Conservation (phyloP, 53 echinoderm and acorn worm genomes). For the Paracentrotus lividus region DNA sequence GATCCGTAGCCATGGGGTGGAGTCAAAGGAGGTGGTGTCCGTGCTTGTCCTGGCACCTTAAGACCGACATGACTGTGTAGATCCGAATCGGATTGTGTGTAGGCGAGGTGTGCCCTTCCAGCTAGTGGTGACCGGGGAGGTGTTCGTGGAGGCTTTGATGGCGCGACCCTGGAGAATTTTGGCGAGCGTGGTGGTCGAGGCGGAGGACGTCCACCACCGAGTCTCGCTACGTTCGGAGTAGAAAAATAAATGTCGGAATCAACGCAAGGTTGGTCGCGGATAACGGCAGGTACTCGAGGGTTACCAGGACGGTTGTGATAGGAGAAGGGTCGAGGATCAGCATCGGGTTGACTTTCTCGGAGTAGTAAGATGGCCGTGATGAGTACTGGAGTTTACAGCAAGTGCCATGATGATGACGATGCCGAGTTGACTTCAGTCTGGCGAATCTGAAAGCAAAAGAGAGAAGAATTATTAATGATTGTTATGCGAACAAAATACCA, state of each 20-base stretch:
- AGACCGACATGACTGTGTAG: constrained; percentile 28
- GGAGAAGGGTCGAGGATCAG: constrained; percentile 40
- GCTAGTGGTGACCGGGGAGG: constrained; percentile 47
- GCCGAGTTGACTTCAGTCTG: not conserved
- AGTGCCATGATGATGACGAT: constrained; percentile 25
- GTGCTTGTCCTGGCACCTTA: not conserved
- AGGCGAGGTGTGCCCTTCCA: constrained; percentile 38
- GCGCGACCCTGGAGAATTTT: constrained; percentile 18
- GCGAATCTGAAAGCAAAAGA: not conserved
- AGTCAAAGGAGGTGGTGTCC: constrained; percentile 38
- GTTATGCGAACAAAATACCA: not conserved
- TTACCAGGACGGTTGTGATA: constrained; percentile 42
- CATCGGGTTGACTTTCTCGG: not conserved
- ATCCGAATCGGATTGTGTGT: constrained; percentile 57
- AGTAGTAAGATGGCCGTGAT: constrained; percentile 38
- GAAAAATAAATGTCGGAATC: constrained; percentile 54
- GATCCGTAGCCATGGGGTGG: constrained; percentile 36
- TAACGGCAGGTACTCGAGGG: constrained; percentile 34
- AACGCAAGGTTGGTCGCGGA: constrained; percentile 36
- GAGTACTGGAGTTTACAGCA: constrained; percentile 48
- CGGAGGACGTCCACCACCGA: constrained; percentile 1
- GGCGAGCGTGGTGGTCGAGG: constrained; percentile 60
- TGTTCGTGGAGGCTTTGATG: constrained; percentile 50
- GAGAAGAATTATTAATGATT: not conserved
- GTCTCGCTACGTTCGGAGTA: not conserved